Percentiles rank a stretch among this genome's conserved stretches.
Evolutionary conservation across 2,113 vertebrate genomes (phyloP).

Genomic region (Halichoerus grypus): DNA sequence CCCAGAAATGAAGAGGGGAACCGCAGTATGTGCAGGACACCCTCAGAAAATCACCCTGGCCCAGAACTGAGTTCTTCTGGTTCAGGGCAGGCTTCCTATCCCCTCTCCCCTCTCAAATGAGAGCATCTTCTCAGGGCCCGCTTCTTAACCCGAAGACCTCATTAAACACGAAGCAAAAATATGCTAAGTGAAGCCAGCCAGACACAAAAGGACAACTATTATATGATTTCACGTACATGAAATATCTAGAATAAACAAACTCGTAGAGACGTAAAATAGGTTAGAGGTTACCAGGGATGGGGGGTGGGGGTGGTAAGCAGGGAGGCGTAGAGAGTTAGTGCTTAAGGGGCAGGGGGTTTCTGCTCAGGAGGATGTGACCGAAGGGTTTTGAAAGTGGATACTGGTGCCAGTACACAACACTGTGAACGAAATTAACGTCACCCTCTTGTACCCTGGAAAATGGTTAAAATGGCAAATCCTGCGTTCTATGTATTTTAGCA

Average conservation of each 20-base stretch:
- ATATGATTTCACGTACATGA: background rate
- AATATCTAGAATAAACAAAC: background rate
- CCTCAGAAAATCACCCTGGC: background rate
- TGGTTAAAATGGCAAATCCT: background rate
- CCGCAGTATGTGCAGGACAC: background rate
- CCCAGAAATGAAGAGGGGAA: background rate
- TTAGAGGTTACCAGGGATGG: background rate
- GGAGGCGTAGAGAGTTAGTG: background rate
- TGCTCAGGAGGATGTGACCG: background rate
- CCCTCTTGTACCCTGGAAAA: background rate
- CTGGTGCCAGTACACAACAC: background rate
- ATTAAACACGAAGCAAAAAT: conserved; percentile 48
- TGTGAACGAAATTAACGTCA: background rate
- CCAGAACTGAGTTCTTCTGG: background rate
- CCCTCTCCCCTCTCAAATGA: background rate
- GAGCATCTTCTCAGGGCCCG: background rate
- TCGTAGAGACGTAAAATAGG: background rate
- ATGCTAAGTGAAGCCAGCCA: background rate
- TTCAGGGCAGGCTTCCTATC: background rate
- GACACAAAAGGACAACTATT: background rate
- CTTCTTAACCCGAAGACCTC: background rate
- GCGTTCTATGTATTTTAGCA: background rate
- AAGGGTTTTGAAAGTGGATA: background rate
- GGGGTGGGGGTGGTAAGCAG: background rate
- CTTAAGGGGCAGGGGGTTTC: background rate